Conservation (phyloP, 2,888 invertebrate genomes). For the Sycophila texana region DNA sequence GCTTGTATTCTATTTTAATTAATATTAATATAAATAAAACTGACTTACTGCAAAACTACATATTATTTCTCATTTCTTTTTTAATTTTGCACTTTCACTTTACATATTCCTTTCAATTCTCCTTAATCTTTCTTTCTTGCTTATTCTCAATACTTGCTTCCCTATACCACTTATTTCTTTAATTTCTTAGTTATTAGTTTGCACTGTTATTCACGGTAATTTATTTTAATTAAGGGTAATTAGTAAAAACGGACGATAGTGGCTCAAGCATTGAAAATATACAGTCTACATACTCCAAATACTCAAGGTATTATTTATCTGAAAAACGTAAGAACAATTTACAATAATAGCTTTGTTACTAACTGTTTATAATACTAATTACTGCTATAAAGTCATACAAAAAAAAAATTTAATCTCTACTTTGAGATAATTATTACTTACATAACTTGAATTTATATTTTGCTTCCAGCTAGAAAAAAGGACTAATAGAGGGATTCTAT, state of each 20-base stretch:
- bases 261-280: conserved; percentile 43
- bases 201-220: conserved; percentile 19
- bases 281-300: conserved; percentile 35
- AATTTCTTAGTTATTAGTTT: not conserved
- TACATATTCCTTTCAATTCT: not conserved
- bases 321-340: conserved; percentile 21
- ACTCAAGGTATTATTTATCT: conserved; percentile 33
- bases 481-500: not conserved
- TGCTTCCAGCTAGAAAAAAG: not conserved
- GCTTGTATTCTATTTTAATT: conserved; percentile 23
- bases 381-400: not conserved
- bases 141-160: not conserved
- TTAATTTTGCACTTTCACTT: not conserved
- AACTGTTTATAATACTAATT: conserved; percentile 27
- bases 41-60: not conserved
- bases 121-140: not conserved
- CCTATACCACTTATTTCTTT: not conserved
- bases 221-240: conserved; percentile 48
- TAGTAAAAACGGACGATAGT: conserved; percentile 36
- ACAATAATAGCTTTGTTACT: conserved; percentile 18
- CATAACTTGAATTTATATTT: not conserved
- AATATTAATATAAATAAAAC: conserved; percentile 22
- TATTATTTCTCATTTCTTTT: conserved; percentile 13
- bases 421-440: not conserved
- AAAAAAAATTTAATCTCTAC: not conserved